Base-by-base conservation (phyloP, 2,797 vertebrate genomes). In the Gymnoscopelus microlampas region DNA sequence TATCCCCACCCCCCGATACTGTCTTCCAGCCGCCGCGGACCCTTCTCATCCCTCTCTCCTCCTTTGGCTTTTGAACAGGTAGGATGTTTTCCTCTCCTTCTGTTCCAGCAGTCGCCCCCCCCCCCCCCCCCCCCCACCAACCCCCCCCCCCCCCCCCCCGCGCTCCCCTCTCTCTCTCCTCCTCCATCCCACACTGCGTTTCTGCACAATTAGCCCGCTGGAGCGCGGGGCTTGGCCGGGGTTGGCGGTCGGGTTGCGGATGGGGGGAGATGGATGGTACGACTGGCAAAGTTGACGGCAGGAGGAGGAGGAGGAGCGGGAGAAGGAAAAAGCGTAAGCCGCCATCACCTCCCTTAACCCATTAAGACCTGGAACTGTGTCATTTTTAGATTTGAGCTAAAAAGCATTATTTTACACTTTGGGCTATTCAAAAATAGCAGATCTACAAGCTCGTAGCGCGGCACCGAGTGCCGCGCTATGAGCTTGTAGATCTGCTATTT, bases 201-300 rank as follows among this genome's bases (percentile, higher is more conserved):
- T 86, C 83, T 90, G 84, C 86, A 87, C 85, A 89, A 87, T 91
- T 91, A 91, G 84, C 86, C 79, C 70, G 59, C 67, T 71, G 70
- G 51, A 55, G 55, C 9, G 51, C 4, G n/a, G 59, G 49, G 58
- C 58, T 12, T 59, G 59, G n/a, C n/a, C 50, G 15, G 51, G 57
- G 66, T 29, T 32, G 58, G 50, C 57, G 49, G 74, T 86, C 70
- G 60, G 77, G 82, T 77, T 68, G 76, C 79, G 83, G 81, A 81
- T 44, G 39, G 78, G 74, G 83, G 81, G 85, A 90, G 90, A 92
- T 90, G 82, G 85, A 89, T 91, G 76, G 81, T 66, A 76, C 55
- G 54, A 83, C 79, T 78, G 81, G 81, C 78, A 84, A 88, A 88
- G 88, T 84, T 89, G 87, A 89, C 78, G 73, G 89, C 66, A 70